phyloP scores from a whole-genome alignment of 2,888 invertebrate genomes.

The Desoria tigrina region DNA sequence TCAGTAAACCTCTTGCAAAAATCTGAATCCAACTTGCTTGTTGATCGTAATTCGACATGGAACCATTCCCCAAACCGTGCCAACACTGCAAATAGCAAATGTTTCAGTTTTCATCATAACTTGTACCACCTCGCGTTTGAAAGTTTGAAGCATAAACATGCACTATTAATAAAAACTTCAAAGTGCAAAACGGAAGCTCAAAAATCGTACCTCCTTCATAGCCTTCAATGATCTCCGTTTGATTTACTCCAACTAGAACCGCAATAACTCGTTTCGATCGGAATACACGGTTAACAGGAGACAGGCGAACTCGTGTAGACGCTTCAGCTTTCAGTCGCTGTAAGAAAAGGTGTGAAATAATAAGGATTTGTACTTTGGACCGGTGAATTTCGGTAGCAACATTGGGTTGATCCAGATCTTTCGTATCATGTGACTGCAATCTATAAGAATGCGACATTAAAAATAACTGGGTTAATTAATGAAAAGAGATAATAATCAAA shows the following conservation, averaged over 20 bases:
- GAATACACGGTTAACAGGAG: conserved; percentile 50
- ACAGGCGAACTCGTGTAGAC: conserved; percentile 41
- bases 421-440: conserved; percentile 48
- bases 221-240: conserved; percentile 40
- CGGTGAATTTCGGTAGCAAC: conserved; percentile 48
- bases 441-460: conserved; percentile 34
- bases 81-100: conserved; percentile 43
- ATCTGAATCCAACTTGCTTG: conserved; percentile 47
- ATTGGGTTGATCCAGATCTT: conserved; percentile 47
- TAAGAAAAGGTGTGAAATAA: conserved; percentile 52
- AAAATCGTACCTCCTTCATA: conserved; percentile 39
- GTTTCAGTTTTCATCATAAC: not conserved
- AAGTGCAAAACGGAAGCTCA: conserved; percentile 7
- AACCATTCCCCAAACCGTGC: conserved; percentile 51
- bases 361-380: conserved; percentile 52
- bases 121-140: too few species aligned
- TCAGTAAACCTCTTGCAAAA: conserved; percentile 52
- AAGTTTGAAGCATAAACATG: conserved; percentile 9
- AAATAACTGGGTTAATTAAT: not conserved
- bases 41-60: conserved; percentile 48
- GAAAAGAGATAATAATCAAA: not conserved
- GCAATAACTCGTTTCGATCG: conserved; percentile 52
- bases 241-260: conserved; percentile 42
- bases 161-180: conserved; percentile 24
- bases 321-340: conserved; percentile 50